Evolutionary conservation across 2,797 vertebrate species (phyloP).

Genomic region (Sitta carolinensis): DNA sequence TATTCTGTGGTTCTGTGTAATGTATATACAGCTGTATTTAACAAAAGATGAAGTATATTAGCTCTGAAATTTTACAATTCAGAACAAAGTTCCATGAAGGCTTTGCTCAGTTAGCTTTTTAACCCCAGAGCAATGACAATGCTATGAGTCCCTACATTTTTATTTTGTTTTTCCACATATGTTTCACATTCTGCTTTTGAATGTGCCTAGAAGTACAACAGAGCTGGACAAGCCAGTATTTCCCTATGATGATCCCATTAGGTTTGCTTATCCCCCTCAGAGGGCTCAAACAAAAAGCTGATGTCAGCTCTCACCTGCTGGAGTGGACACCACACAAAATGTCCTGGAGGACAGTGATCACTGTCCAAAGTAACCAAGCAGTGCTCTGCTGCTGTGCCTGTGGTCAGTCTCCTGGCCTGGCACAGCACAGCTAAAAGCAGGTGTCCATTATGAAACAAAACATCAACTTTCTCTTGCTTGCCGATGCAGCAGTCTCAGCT

Average conservation of each 20-base stretch:
- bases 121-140: neutral
- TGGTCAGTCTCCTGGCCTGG: neutral
- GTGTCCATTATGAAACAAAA: neutral
- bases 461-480: neutral
- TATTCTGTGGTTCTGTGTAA: neutral
- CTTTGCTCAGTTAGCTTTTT: neutral
- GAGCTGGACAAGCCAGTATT: neutral
- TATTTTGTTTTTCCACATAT: neutral
- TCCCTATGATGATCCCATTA: neutral
- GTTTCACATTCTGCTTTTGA: neutral
- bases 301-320: neutral
- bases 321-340: rapidly evolving
- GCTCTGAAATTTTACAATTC: neutral
- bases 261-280: neutral
- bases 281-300: neutral
- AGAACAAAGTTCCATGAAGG: neutral
- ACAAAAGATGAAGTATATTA: neutral
- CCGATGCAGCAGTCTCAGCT: neutral
- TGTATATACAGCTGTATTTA: neutral
- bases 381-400: neutral
- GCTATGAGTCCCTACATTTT: neutral
- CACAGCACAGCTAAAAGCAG: neutral
- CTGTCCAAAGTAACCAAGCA: rapidly evolving
- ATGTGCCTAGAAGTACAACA: neutral
- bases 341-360: neutral